Conservation (phyloP, 2,797 vertebrate species). For the Graptemys geographica region DNA sequence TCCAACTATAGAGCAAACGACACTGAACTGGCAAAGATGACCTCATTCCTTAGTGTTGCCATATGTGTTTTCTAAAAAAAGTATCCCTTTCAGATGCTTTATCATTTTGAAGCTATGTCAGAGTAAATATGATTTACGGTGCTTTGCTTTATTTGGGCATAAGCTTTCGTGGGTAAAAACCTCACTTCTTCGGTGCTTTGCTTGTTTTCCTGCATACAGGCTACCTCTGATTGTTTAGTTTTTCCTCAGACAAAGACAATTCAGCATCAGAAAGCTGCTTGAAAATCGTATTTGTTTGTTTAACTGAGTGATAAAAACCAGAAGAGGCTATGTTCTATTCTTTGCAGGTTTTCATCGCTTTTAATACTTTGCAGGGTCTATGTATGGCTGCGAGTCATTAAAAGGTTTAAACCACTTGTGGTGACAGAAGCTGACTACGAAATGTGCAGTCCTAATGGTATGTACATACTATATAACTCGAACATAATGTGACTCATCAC, state of each 20-base stretch:
- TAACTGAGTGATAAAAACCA: constrained; percentile 23
- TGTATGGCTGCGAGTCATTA: constrained; percentile 24
- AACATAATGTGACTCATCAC: constrained; percentile 52
- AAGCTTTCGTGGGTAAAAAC: no score
- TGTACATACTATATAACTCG: constrained; percentile 46
- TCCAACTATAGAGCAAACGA: constrained; percentile 60
- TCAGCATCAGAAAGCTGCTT: rapidly evolving
- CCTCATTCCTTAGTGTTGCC: constrained; percentile 60
- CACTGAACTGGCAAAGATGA: constrained; percentile 64
- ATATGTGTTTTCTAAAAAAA: constrained; percentile 67
- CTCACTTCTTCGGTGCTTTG: not conserved
- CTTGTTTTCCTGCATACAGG: rapidly evolving
- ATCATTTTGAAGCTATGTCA: constrained; percentile 46
- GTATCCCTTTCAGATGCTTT: constrained; percentile 45
- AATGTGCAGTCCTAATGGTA: constrained; percentile 28
- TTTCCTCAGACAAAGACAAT: rapidly evolving
- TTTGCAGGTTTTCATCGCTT: constrained; percentile 32
- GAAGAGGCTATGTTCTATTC: constrained; percentile 6
- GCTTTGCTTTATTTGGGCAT: not conserved
- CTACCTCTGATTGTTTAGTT: not conserved
- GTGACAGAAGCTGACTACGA: constrained; percentile 63
- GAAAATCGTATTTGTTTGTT: not conserved
- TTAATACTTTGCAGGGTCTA: constrained; percentile 17
- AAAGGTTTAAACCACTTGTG: constrained; percentile 31
- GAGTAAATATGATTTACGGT: constrained; percentile 32